A percentile compares a stretch with the other conserved stretches of the same genome.
Conservation (phyloP, 2,888 invertebrate genomes). For the Pristionchus arcanus region DNA sequence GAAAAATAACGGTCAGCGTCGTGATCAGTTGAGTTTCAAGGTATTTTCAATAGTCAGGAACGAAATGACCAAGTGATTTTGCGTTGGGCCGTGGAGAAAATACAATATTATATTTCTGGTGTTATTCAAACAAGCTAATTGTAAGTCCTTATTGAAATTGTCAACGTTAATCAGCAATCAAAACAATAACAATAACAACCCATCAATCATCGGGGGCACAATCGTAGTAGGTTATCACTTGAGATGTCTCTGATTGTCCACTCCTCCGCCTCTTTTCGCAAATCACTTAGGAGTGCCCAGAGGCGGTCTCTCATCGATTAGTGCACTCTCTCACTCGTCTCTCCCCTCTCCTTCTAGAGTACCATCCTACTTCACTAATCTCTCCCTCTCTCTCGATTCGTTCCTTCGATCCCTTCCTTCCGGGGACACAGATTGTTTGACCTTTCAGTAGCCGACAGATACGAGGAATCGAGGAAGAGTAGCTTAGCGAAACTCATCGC, state of each 20-base stretch:
- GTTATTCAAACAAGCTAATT: background rate
- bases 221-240: constrained; percentile 42
- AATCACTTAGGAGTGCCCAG: constrained; percentile 50
- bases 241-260: background rate
- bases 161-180: background rate
- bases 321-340: background rate
- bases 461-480: background rate
- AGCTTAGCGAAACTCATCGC: background rate
- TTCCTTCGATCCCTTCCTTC: constrained; percentile 21
- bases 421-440: constrained; percentile 13
- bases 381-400: background rate
- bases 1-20: background rate
- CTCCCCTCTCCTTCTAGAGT: constrained; percentile 2
- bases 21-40: too few species aligned
- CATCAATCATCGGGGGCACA: constrained; percentile 3
- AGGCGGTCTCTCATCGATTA: background rate
- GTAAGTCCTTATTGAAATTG: background rate
- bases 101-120: background rate
- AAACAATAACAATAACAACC: constrained; percentile 3
- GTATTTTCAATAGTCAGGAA: background rate
- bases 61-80: background rate
- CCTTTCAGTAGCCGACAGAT: background rate
- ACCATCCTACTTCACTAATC: background rate
- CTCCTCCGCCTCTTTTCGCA: background rate
- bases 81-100: background rate